phyloP scores from a whole-genome alignment of 2,888 invertebrate genomes.

The Caenorhabditis sulstoni region DNA sequence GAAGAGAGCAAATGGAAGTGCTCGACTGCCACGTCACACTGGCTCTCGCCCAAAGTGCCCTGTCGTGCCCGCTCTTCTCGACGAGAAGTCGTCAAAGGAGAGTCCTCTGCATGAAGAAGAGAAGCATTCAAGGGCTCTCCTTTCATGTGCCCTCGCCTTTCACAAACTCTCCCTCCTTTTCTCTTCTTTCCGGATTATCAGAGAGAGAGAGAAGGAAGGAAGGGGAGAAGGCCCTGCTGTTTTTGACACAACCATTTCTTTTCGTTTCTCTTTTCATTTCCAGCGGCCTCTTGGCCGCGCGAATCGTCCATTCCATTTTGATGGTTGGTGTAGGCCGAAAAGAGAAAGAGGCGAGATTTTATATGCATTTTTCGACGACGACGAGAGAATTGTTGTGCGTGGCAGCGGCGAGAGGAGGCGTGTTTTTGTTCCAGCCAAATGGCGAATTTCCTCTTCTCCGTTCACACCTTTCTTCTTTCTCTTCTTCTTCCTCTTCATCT shows the following conservation, averaged over 20 bases:
- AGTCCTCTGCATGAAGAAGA: no score
- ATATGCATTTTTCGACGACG: background rate
- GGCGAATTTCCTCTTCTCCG: background rate
- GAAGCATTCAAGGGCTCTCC: background rate
- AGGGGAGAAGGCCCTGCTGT: no score
- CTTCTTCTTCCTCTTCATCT: no score
- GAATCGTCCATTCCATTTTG: background rate
- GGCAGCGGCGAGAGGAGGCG: background rate
- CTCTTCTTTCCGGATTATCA: background rate
- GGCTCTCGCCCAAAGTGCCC: no score
- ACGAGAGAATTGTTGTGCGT: background rate
- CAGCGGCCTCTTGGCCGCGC: background rate
- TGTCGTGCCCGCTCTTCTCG: no score
- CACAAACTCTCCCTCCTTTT: background rate
- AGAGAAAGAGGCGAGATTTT: background rate
- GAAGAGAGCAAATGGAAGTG: background rate
- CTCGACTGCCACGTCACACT: no score
- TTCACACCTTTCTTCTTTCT: background rate
- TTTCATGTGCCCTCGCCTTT: background rate
- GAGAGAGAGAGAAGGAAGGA: no score
- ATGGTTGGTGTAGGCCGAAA: background rate
- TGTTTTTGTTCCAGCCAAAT: background rate
- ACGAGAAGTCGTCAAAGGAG: no score
- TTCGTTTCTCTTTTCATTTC: background rate
- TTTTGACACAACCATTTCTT: no score